Base-by-base conservation (phyloP, 2,888 invertebrate species). In the Trachelus tabidus region DNA sequence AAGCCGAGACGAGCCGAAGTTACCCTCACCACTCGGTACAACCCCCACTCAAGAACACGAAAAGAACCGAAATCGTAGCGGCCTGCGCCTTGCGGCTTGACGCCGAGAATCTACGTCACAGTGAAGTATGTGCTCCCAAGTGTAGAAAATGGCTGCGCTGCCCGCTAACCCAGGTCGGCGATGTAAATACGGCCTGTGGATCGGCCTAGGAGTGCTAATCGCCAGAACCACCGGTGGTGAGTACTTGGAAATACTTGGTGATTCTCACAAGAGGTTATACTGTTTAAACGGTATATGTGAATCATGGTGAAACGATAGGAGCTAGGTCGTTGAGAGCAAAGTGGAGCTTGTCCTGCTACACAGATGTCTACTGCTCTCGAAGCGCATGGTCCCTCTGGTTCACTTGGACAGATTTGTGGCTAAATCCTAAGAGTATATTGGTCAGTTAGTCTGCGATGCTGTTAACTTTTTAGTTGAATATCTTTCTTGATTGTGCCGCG, bases 101-200 rank as follows among this genome's bases (percentile, higher is more conserved):
- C 76, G 73, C 77, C 79, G 80, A 75, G 78, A 81, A 79, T 78
- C 83, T 82, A 90, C 89, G 89, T 90, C 89, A 89, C 90, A 90
- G 90, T 90, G 86, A 90, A 90, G 90, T 90, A 90, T 90, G 90
- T 90, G 89, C 89, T 88, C 87, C 86, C 89, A 90, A 88, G 87
- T 87, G 87, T 90, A 90, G 90, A 91, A 91, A 91, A 91, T 91
- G 91, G 91, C 91, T 90, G 88, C 89, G 90, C 87, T 88, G 89
- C 87, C 87, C 88, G 88, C 87, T 87, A 87, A 81, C 81, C 85
- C 88, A 85, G 87, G 87, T 87, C 85, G 85, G 84, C 85, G 85
- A 87, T 88, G 90, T 89, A 90, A 90, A 90, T 89, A 89, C 87
- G 87, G 88, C 85, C 85, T 90, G 80, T 90, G 88, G 88, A 83